A percentile compares a stretch with the other conserved stretches of the same genome.
These are phyloP conservation scores for Hippocampus zosterae DNA, from an alignment of 2,113 vertebrate species.

Conservation along the genomic window DNA sequence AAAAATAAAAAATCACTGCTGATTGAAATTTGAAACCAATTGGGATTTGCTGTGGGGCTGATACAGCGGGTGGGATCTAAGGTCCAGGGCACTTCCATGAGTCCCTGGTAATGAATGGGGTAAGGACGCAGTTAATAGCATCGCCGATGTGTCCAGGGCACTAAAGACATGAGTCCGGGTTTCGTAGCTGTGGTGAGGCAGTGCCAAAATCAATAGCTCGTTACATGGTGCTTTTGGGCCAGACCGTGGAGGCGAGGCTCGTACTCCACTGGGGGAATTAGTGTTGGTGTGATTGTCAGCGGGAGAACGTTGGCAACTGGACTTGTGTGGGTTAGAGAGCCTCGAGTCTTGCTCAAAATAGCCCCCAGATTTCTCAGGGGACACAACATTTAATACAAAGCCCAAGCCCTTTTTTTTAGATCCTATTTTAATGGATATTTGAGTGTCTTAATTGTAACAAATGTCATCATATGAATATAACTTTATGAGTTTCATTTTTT, in stretches of 20 bases:
- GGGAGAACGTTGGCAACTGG: constrained; percentile 29
- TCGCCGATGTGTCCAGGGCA: constrained; percentile 59
- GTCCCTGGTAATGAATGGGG: constrained; percentile 54
- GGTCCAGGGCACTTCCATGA: constrained; percentile 28
- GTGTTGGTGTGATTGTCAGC: constrained; percentile 49
- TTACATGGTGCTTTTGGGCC: constrained; percentile 58
- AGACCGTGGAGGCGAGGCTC: constrained; percentile 28
- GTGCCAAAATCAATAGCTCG: constrained; percentile 72
- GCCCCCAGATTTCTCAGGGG: constrained; percentile 41
- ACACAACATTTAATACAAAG: constrained; percentile 10
- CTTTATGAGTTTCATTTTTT: neutral
- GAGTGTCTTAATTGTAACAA: constrained; percentile 3
- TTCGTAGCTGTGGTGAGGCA: constrained; percentile 44
- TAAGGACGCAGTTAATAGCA: constrained; percentile 48
- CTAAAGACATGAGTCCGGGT: constrained; percentile 58
- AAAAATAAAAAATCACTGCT: constrained; percentile 10
- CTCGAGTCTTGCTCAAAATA: constrained; percentile 18
- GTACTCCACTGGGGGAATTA: constrained; percentile 52
- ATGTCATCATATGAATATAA: constrained; percentile 5
- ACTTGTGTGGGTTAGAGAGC: neutral
- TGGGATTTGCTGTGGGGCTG: constrained; percentile 22
- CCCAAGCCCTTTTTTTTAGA: neutral
- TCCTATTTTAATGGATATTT: constrained; percentile 10
- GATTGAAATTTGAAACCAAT: constrained; percentile 22
- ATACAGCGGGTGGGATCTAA: constrained; percentile 21